Percentiles rank a stretch among this genome's conserved stretches.
Evolutionary conservation across 2,113 vertebrate genomes (phyloP).

Genomic region (Lutjanus erythropterus): DNA sequence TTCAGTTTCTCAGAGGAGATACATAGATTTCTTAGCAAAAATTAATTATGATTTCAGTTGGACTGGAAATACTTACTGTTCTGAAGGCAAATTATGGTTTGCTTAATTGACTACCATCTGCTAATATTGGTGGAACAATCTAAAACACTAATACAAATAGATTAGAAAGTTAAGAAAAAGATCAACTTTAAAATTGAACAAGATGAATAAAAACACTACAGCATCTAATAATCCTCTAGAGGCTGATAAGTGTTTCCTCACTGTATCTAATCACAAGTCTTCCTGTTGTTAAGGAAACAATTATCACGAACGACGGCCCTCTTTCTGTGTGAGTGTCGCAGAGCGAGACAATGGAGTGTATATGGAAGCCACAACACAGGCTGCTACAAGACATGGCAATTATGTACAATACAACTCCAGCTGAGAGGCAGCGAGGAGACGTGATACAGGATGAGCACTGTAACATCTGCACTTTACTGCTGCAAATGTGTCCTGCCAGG

Average conservation of each 20-base stretch:
- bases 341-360: not conserved
- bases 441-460: not conserved
- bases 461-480: constrained; percentile 12
- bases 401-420: not conserved
- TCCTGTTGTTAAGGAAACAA: constrained; percentile 11
- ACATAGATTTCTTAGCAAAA: no score
- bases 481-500: constrained; percentile 5
- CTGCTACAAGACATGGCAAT: constrained; percentile 4
- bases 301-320: not conserved
- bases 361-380: not conserved
- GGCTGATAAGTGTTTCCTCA: not conserved
- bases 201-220: not conserved
- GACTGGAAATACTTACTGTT: no score
- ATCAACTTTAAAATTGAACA: no score
- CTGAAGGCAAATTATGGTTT: no score
- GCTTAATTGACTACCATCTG: no score
- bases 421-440: not conserved
- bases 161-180: no score
- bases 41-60: no score
- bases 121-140: no score
- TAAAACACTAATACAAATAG: no score
- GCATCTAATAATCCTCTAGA: not conserved
- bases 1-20: no score
- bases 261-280: not conserved
- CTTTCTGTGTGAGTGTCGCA: not conserved